Conservation (phyloP, 2,113 vertebrate genomes). For the Sinocyclocheilus anophthalmus region DNA sequence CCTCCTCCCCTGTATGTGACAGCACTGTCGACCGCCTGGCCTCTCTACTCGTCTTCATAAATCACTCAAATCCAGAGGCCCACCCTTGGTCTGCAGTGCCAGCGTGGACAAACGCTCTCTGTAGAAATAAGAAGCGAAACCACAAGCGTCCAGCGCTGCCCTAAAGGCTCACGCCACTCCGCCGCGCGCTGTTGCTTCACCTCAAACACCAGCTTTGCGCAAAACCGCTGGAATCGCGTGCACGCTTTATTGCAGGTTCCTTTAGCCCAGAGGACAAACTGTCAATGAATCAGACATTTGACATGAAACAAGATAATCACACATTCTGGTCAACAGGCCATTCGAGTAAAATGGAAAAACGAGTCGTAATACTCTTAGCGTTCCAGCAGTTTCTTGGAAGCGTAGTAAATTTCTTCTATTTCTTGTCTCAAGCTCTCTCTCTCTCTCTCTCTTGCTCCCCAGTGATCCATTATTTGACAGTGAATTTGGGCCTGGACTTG, state of each 20-base stretch:
- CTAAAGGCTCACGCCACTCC: constrained; percentile 37
- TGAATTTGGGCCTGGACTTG: constrained; percentile 70
- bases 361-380: constrained; percentile 39
- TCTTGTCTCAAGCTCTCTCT: constrained; percentile 55
- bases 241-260: constrained; percentile 50
- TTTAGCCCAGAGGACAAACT: constrained; percentile 47
- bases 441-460: constrained; percentile 66
- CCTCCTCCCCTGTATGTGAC: constrained; percentile 39
- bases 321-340: constrained; percentile 54
- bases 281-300: constrained; percentile 51
- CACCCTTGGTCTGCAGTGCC: neutral
- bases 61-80: constrained; percentile 58
- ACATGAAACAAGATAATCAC: constrained; percentile 60
- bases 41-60: constrained; percentile 51
- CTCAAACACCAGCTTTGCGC: constrained; percentile 60
- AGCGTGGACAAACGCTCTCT: constrained; percentile 54
- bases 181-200: constrained; percentile 47
- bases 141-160: constrained; percentile 45
- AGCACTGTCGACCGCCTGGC: constrained; percentile 38
- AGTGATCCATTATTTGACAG: constrained; percentile 77
- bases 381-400: constrained; percentile 71
- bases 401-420: constrained; percentile 67
- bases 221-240: constrained; percentile 59
- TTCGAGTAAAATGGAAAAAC: constrained; percentile 63
- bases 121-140: constrained; percentile 57